Evolutionary conservation across 2,113 vertebrate genomes (phyloP), one percentile per base, ranked within the genome.

Genomic region (Megaceryle maxima): DNA sequence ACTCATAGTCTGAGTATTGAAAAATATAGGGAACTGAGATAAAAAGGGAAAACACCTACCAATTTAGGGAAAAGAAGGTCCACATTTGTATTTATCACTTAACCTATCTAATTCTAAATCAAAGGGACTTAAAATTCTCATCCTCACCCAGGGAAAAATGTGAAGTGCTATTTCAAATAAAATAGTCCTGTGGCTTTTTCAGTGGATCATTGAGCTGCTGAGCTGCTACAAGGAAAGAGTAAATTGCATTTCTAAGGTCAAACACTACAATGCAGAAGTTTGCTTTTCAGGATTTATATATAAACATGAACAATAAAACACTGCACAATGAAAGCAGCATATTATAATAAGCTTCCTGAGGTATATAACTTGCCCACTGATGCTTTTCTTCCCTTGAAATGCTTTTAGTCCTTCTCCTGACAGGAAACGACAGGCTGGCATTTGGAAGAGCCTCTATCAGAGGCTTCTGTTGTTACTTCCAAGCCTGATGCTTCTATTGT

Each of bases 401-500:
- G 56, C 69, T 90, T 93, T 94, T 77, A 94, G 88, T 81, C 28
- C 57, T 94, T 79, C 59, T 94, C 77, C 70, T 3, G 2, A 44
- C 1, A 2, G 62, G 77, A 94, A 63, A 63, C 66, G 55, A 89
- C 83, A 83, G 74, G 67, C 22, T 92, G 92, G 70, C 62, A 85
- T 96, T 96, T 94, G 70, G 66, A 95, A 89, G 62, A 53, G 55
- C 83, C 55, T 91, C 81, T 93, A 69, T 84, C 88, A 85, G 8
- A 3, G 62, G 19, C 89, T 28, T 57, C 83, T 92, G 92, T 70
- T 85, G 83, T 55, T 91, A 55, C 88, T 29, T 53, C 66, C 87
- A 76, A 85, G 84, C 78, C 48, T 80, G 76, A 55, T 62, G 90
- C 72, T 93, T 55, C 26, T 83, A 13, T 50, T 68, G 76, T 60